Evolutionary conservation across 2,797 vertebrate species (phyloP), one percentile per base, ranked within the genome.

Genomic region (Apogon hyalosoma): DNA sequence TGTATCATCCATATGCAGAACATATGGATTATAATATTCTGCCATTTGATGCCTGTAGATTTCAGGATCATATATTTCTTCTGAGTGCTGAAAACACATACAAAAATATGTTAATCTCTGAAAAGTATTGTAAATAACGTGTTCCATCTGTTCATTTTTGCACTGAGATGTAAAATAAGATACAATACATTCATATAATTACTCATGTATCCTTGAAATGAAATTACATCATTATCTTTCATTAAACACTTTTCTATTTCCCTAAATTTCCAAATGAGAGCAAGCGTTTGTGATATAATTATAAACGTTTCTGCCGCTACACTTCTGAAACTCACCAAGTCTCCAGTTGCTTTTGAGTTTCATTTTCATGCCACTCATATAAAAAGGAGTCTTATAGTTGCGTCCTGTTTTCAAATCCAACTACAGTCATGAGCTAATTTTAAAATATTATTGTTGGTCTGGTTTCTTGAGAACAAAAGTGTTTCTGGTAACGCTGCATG

Each of bases 21-120:
- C 93, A 84, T 97, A 99, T 3, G 94, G 93, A 91, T 96, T 96
- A 60, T 90, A 90, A 91, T 96, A 99, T 68, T 99, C 97, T 73
- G 88, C 1, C 41, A 97, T 95, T 9, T 93, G 93, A 53, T 90
- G 91, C 83, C 97, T 95, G 92, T 97, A 99, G 82, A 97, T 94
- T 61, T 99, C 97, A 53, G 96, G 73, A 36, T 98, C 98, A 31
- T 97, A 99, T 85, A 98, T 94, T 71, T 99, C 98, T 89, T 99
- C 98, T 40, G 93, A 83, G 75, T 95, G 94, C 96, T 98, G 93
- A 51, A 68, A 76, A 68, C 87, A 45, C 81, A 84, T 69, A 60
- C 31, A 55, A 69, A 51, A 41, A 68, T 0, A 49, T 10, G 51
- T 69, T 24, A 2, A 24, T 24, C 21, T 24, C 21, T 24, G 21